phyloP scores from a whole-genome alignment of 2,888 invertebrate species.

The Dryobotodes eremita region DNA sequence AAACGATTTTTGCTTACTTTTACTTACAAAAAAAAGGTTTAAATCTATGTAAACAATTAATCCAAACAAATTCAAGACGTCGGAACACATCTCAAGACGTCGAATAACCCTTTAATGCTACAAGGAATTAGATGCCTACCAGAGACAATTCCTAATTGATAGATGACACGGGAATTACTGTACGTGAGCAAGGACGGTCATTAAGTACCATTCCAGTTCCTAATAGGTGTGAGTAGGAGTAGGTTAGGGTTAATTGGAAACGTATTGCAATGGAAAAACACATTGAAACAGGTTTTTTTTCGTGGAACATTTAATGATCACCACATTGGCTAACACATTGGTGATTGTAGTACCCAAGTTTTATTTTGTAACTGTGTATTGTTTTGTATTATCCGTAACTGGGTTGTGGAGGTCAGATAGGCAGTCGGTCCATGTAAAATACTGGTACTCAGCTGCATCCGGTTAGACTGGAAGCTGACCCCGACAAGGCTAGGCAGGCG shows the following conservation, averaged over 20 bases:
- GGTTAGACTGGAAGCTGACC: background rate
- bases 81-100: background rate
- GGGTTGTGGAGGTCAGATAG: background rate
- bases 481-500: background rate
- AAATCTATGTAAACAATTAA: background rate
- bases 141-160: slow-evolving; percentile 55
- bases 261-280: background rate
- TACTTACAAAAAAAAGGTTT: background rate
- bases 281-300: background rate
- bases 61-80: too few relatives aligned
- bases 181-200: slow-evolving; percentile 15
- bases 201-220: slow-evolving; percentile 12
- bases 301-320: background rate
- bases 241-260: background rate
- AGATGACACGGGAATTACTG: slow-evolving; percentile 47
- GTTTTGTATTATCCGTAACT: background rate
- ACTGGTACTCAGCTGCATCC: too few relatives aligned
- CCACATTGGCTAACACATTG: background rate
- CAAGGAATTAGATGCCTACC: background rate
- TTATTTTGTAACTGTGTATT: background rate
- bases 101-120: slow-evolving; percentile 34
- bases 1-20: background rate
- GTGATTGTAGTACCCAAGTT: background rate
- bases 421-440: too few relatives aligned
- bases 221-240: background rate